A percentile compares a stretch with the other conserved stretches of the same genome.
phyloP scores from a whole-genome alignment of 1,140 invertebrate genomes.

The Pectinophora gossypiella region DNA sequence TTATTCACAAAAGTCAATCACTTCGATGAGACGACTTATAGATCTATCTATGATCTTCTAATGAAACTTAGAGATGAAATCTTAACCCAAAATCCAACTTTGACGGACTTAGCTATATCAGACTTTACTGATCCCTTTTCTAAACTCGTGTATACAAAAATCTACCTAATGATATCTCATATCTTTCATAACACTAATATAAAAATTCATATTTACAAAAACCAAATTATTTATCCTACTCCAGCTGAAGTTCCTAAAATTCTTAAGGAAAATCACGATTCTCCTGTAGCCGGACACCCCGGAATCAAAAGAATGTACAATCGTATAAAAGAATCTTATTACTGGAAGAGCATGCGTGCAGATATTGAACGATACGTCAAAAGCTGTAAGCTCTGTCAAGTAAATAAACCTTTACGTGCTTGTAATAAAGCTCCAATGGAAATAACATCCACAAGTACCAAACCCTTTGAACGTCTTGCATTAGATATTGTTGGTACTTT shows the following conservation, averaged over 20 bases:
- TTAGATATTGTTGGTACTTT: too few relatives aligned
- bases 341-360: too few relatives aligned
- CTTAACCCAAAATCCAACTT: background rate
- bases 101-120: slow-evolving; percentile 17
- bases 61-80: slow-evolving; percentile 16
- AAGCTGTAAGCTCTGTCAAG: too few relatives aligned
- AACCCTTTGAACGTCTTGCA: too few relatives aligned
- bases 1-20: slow-evolving; percentile 32
- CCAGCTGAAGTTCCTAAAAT: slow-evolving; percentile 19
- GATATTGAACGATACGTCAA: too few relatives aligned
- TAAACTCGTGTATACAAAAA: slow-evolving; percentile 15
- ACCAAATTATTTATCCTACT: slow-evolving; percentile 18
- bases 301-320: too few relatives aligned
- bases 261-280: slow-evolving; percentile 20
- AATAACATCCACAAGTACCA: too few relatives aligned
- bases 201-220: slow-evolving; percentile 8
- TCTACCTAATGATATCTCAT: slow-evolving; percentile 18
- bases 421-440: too few relatives aligned
- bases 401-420: too few relatives aligned
- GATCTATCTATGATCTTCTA: slow-evolving; percentile 21
- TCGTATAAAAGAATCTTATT: too few relatives aligned
- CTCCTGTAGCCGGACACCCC: too few relatives aligned
- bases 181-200: slow-evolving; percentile 19
- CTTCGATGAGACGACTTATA: slow-evolving; percentile 23
- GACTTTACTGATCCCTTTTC: slow-evolving; percentile 23